phyloP scores from a whole-genome alignment of 2,113 vertebrate genomes.

The Uropsilus gracilis region DNA sequence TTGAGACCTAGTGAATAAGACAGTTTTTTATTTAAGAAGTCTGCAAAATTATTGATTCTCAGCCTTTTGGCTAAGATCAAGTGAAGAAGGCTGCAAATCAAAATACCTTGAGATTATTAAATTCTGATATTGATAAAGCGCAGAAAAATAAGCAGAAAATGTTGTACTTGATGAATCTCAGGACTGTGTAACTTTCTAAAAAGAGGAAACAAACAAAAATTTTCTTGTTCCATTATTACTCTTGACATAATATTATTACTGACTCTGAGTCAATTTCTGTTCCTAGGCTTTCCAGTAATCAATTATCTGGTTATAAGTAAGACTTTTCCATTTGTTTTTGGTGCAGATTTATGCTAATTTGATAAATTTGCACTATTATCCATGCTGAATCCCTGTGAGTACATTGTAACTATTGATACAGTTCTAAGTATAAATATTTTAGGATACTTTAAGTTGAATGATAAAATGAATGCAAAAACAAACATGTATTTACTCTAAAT shows the following conservation, averaged over 20 bases:
- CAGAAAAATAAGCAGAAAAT: background rate
- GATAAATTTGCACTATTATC: background rate
- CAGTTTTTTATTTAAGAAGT: background rate
- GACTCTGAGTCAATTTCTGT: background rate
- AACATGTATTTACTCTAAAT: slow-evolving; percentile 12
- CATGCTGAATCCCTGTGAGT: background rate
- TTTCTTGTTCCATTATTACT: background rate
- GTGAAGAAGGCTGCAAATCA: background rate
- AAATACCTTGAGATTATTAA: background rate
- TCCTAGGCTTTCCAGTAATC: background rate
- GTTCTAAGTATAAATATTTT: background rate
- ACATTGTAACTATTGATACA: background rate
- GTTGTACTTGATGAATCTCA: background rate
- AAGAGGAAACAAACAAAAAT: background rate
- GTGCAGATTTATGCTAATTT: background rate
- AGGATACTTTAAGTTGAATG: background rate
- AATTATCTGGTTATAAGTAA: background rate
- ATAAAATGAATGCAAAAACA: background rate
- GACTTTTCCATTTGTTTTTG: background rate
- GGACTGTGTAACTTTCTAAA: background rate
- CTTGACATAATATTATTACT: background rate
- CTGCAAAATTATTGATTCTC: background rate
- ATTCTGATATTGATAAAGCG: background rate
- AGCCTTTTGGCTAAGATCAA: too few relatives aligned
- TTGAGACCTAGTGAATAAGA: background rate